Evolutionary conservation across 1,140 invertebrate species (phyloP), one percentile per base, ranked within the genome.

Genomic region (Scaptodrosophila lebanonensis): DNA sequence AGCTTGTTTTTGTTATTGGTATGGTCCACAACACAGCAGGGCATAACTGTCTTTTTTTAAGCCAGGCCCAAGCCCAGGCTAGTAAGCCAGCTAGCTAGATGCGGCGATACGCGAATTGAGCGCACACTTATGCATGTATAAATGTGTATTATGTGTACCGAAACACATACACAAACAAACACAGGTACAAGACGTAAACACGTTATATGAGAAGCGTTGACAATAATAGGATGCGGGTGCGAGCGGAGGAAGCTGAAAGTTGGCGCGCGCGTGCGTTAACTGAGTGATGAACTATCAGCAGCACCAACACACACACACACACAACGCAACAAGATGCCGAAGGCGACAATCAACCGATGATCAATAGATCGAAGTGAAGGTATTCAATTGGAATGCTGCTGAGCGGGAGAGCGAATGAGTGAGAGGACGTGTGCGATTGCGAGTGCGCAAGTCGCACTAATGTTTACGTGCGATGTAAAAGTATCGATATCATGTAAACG

Each of bases 41-140:
- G 70, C 65, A 73, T 69, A 63, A 73, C 70, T 75, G 70, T 75
- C 60, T 75, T 57, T 73, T 57, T 65, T 33, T 43, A 29, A 47
- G 29, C 49, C 61, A 64, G 49, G 56, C 56, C 56, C 49, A 53
- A 25, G 60, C 40, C 42, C 50, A 61, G 60, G 49, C 13, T 42
- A 25, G 35, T 18, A 25, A 50, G 60, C 33, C 39, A 54, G 50
- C 51, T 71, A 66, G 68, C 68, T 71, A 71, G 68, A 61, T 66
- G 51, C 57, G 8, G 8, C 22, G 51, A 47, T 61, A 57, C 67
- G 68, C 67, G 68, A 71, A 71, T 66, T 71, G 66, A 66, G 42
- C 62, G 57, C 53, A 25, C 67, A 36, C 70, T 54, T 40, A 66
- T 54, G 47, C 17, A 64, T 13, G 33, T 30, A 66, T 13, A 36